Evolutionary conservation across 2,113 vertebrate species (phyloP), one percentile per base, ranked within the genome.

Genomic region (Copsychus sechellarum): DNA sequence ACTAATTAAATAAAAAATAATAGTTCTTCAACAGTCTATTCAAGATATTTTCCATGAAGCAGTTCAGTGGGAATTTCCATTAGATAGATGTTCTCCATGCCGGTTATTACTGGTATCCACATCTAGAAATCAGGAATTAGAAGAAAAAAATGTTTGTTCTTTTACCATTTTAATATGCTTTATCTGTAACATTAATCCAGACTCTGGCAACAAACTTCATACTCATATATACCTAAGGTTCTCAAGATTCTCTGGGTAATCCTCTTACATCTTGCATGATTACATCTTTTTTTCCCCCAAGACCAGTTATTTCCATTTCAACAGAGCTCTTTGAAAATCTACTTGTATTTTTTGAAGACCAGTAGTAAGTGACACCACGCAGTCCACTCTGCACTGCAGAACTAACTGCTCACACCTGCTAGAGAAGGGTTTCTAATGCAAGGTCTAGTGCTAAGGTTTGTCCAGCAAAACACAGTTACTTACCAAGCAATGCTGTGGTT

Each of bases 401-500:
- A 53, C 21, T 60, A 74, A 58, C 48, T 42, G 45, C 18, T 31
- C 22, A 40, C 12, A 31, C 19, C 65, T 50, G 20, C 10, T 7
- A 19, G 14, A 57, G 34, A 77, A 66, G 3, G 14, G 28, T 29
- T 67, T n/a, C 45, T 51, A 50, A 48, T 15, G 17, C 66, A 53
- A 8, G 6, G 25, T 31, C 47, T 5, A 17, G 29, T 9, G 1
- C 25, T 69, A 62, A 50, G 28, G 47, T 33, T 4, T 43, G 17
- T 22, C 34, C 62, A 71, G 24, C 2, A 25, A 54, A 24, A 58
- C 50, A 62, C 12, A 29, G 24, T 56, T 45, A 82, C 98, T 92
- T 67, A 98, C 98, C 98, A 83, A 98, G 96, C 66, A 98, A 90
- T 9, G 97, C 97, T 70, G 96, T 97, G 60, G 92, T 97, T 95